Conservation (phyloP, 2,888 invertebrate genomes). For the Morinoia aosen region DNA sequence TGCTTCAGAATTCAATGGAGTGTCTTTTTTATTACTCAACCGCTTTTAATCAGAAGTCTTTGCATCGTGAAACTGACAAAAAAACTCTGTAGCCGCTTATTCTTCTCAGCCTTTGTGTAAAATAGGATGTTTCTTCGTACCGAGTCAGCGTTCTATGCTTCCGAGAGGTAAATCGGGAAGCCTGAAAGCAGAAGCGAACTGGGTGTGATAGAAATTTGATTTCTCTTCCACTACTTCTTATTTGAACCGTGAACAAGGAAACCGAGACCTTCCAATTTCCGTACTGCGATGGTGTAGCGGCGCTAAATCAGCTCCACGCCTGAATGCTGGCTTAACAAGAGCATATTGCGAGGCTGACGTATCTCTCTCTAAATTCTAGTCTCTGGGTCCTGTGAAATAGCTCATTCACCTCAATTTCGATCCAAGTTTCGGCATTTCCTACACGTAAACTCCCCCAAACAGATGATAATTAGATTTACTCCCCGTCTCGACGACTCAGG, state of each 20-base stretch:
- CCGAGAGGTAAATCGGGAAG: background rate
- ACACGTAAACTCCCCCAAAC: constrained; percentile 39
- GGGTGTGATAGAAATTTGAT: background rate
- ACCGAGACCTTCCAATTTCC: background rate
- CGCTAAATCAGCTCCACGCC: background rate
- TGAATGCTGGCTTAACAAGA: background rate
- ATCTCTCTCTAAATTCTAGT: background rate
- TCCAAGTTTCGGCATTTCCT: constrained; percentile 16
- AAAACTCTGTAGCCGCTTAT: no score
- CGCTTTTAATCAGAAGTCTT: no score
- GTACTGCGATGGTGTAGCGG: background rate
- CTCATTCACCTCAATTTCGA: constrained; percentile 31
- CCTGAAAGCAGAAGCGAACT: background rate
- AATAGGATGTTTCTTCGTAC: no score
- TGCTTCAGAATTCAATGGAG: no score
- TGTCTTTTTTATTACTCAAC: no score
- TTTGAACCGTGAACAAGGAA: background rate
- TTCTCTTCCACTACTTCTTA: background rate
- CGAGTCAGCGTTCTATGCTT: background rate
- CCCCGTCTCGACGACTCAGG: constrained; percentile 21
- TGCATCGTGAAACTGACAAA: no score
- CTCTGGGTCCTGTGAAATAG: background rate
- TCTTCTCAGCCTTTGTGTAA: no score
- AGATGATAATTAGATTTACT: constrained; percentile 41
- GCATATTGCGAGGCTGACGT: background rate